Evolutionary conservation across 1,140 invertebrate species (phyloP).

Genomic region (Rhopalosiphum padi): DNA sequence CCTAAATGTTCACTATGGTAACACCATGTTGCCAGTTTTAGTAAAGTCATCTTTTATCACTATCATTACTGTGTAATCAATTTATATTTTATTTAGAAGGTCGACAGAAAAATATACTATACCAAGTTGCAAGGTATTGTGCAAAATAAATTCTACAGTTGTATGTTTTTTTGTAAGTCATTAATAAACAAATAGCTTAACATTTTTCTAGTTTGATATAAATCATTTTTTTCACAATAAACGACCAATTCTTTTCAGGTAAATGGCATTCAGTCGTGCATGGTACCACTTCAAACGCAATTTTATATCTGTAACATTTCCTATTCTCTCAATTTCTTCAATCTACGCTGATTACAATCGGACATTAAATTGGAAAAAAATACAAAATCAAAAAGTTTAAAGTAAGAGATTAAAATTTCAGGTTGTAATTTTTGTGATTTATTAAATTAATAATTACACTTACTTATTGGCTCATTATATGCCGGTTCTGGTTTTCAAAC

Average conservation of each 20-base stretch:
- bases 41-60: background rate
- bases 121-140: background rate
- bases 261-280: constrained; percentile 44
- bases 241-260: background rate
- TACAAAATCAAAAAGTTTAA: constrained; percentile 59
- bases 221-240: background rate
- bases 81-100: constrained; percentile 10
- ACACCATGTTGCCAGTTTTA: too few relatives aligned
- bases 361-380: constrained; percentile 74
- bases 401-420: background rate
- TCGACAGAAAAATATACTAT: background rate
- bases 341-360: constrained; percentile 75
- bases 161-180: background rate
- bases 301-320: constrained; percentile 66
- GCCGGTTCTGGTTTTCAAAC: too few relatives aligned
- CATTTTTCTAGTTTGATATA: background rate
- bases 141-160: background rate
- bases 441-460: background rate
- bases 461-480: background rate
- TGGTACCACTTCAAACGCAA: constrained; percentile 53
- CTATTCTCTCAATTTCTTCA: constrained; percentile 66
- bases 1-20: too few relatives aligned
- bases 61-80: background rate
- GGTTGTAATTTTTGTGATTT: background rate
- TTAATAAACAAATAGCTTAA: background rate